These are phyloP conservation scores for Mustelus asterias DNA, from an alignment of 2,113 vertebrate genomes.

Conservation along the genomic window DNA sequence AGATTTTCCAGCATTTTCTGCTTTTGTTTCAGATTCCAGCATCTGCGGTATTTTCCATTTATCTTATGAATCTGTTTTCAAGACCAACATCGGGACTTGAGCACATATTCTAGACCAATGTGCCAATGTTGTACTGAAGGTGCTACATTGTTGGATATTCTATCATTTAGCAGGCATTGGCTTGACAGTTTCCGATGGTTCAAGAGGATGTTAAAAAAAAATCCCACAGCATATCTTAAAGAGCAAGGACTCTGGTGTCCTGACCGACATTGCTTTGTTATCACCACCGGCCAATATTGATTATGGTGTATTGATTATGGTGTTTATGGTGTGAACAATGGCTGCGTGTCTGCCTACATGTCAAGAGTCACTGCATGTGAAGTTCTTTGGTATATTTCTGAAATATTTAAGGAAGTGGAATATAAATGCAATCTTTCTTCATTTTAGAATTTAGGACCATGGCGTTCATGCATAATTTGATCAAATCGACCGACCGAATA, in stretches of 20 bases:
- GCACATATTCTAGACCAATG: neutral
- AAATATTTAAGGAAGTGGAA: neutral
- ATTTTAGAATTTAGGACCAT: neutral
- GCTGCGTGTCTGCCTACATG: neutral
- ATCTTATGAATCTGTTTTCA: neutral
- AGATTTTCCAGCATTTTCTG: too few relatives aligned
- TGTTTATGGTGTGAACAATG: neutral
- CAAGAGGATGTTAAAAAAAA: neutral
- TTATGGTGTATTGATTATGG: neutral
- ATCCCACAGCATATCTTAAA: neutral
- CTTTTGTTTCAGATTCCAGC: too few relatives aligned
- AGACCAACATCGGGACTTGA: neutral
- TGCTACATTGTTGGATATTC: neutral
- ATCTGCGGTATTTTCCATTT: too few relatives aligned
- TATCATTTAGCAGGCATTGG: neutral
- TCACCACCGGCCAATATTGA: neutral
- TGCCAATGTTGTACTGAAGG: neutral
- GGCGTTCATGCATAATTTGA: neutral
- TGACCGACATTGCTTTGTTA: neutral
- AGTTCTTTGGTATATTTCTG: neutral
- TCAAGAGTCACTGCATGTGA: neutral
- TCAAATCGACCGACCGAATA: neutral
- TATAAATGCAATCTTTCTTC: neutral
- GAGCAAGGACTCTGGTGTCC: neutral
- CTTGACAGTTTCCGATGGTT: too few relatives aligned